Base-by-base conservation (phyloP, 1,140 invertebrate species). In the Oryctes rhinoceros region DNA sequence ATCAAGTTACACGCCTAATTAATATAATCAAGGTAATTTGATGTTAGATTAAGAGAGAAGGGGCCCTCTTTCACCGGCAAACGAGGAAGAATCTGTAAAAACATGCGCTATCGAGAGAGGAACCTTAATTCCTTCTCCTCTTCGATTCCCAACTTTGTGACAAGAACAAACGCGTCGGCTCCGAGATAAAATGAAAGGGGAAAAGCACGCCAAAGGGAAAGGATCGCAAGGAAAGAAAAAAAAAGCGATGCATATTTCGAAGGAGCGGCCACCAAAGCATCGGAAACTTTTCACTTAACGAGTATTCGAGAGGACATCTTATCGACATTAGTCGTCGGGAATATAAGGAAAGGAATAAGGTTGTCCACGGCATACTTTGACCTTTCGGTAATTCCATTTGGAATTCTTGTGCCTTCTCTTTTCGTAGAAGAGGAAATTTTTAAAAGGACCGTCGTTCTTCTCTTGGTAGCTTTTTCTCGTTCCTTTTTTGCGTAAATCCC, bases 261-360 rank as follows among this genome's bases (percentile, higher is more conserved):
- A 15, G 18, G 53, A 59, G 13, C 53, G 53, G 9, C 24, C 62
- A 24, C 20, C 11, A 37, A 24, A 71, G 35, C 65, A 37, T 71
- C 65, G 65, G 24, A 71, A 71, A 71, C 65, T 71, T 71, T 71
- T 71, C 65, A 71, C 65, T 71, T 71, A 71, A 71, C 65, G 24
- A 71, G 65, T 24, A 71, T 71, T 71, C 65, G 65, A 71, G 65
- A 71, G 65, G 65, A 71, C 65, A 71, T 71, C 20, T 71, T 71
- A 71, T 71, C 9, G 65, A 71, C 65, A 71, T 71, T 71, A 71
- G 35, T 35, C 20, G 20, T 5, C 20, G 20, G 24, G 65, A 37
- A 71, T 71, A 71, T 24, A 71, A 24, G 65, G 35, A 35, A 71
- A 35, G 20, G 35, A 71, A 30, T 67, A 15, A 44, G 39, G 39